Conservation (phyloP, 2,888 invertebrate genomes). For the Clepsis dumicolana region DNA sequence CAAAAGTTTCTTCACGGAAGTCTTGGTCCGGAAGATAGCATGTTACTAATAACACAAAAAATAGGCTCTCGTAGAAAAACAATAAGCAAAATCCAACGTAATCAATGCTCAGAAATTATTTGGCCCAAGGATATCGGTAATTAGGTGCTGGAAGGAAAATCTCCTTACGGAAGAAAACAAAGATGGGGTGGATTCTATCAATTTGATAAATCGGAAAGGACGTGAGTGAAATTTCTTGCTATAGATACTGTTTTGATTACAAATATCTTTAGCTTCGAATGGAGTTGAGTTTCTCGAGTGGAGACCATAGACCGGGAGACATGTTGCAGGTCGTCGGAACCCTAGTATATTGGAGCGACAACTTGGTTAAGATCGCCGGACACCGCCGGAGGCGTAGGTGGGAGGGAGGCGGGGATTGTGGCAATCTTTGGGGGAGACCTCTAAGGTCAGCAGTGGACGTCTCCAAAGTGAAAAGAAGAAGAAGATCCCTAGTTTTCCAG, state of each 20-base stretch:
- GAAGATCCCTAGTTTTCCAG: too few relatives aligned
- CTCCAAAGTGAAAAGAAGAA: too few relatives aligned
- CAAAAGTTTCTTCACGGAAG: neutral
- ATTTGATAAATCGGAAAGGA: conserved; percentile 31
- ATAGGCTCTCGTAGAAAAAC: neutral
- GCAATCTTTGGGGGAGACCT: too few relatives aligned
- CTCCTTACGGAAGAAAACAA: conserved; percentile 25
- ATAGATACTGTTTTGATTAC: conserved; percentile 15
- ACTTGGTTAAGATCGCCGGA: too few relatives aligned
- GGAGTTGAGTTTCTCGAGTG: too few relatives aligned
- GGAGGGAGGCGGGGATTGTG: too few relatives aligned
- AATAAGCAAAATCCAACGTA: conserved; percentile 16
- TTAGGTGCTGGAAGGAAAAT: conserved; percentile 19
- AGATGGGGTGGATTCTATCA: conserved; percentile 29
- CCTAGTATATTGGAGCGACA: too few relatives aligned
- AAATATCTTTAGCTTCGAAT: too few relatives aligned
- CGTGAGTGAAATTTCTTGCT: conserved; percentile 21
- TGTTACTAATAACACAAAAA: neutral
- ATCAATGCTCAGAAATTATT: conserved; percentile 11
- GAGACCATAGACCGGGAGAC: too few relatives aligned
- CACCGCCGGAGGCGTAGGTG: too few relatives aligned
- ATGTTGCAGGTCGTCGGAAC: too few relatives aligned
- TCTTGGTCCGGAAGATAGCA: neutral
- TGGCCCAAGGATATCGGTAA: conserved; percentile 25
- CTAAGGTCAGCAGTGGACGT: too few relatives aligned